Base-by-base conservation (phyloP, 2,113 vertebrate genomes). In the Nymphicus hollandicus region DNA sequence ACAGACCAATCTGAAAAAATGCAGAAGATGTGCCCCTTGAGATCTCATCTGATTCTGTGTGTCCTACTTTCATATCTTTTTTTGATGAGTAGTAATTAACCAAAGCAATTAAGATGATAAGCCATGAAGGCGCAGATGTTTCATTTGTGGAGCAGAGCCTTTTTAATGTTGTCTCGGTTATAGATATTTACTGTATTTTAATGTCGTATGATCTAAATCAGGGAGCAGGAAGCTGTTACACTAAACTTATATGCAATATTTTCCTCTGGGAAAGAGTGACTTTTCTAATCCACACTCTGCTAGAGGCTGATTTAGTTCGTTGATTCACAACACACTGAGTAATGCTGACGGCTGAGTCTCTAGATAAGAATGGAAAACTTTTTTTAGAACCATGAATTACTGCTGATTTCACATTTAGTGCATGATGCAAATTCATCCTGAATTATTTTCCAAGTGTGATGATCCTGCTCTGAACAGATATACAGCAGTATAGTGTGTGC, bases 361-460 rank as follows among this genome's bases (percentile, higher is more conserved):
- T 64, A 76, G 82, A 89, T 87, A 47, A 82, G 70, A 95, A 50
- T 96, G 70, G 93, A 84, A 93, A 96, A 94, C 63, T 81, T 88
- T 95, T 96, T 97, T 95, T 93, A 92, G 86, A 96, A 89, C 63
- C 71, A 91, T 94, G 92, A 95, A 97, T 97, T 96, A 96, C 92
- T 93, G 96, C 94, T 96, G 92, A 97, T 96, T 96, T 95, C 89
- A 94, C 81, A 94, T 95, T 92, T 96, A 84, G 39, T 81, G 35
- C 80, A 79, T 22, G 88, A 96, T 93, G 80, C 60, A 93, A 19
- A 93, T 96, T 90, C 69, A 84, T 93, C 66, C 68, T 91, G 77
- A 88, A 92, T 92, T 96, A 81, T 71, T 86, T 97, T 95, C 83
- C 31, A 20, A 92, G 72, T 70, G 35, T 61, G 85, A 88, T 88